Evolutionary conservation across 2,888 invertebrate genomes (phyloP), one percentile per base, ranked within the genome.

Genomic region (Melanostoma scalare): DNA sequence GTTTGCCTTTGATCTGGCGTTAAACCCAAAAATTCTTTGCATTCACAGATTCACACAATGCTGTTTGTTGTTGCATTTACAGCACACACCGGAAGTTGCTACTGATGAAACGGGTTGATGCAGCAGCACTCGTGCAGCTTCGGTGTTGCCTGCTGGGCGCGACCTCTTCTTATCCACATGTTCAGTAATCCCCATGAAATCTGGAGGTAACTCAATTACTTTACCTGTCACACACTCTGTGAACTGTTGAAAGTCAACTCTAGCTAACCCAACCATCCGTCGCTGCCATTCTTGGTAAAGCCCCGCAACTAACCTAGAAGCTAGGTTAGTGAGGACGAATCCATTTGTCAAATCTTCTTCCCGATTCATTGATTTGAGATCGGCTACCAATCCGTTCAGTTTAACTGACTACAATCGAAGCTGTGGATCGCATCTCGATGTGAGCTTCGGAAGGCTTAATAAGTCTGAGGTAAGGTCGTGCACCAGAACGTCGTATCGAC

Each of bases 311-410:
- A 58, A 8, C 31, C 30, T 58, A 6, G 40, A 38, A 30, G 31
- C 58, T 3, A 40, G 38, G 9, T 6, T 42, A 30, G 65, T 52
- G 2, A 65, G n/a, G 1, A 52, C 65, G 10, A 20, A 52, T 1
- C 6, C 52, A 33, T 65, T 65, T 0, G 42, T 20, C 2, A 67
- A 48, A 44, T 67, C 67, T 9, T 67, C 44, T 10, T 65, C 65
- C 4, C 65, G 30, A 3, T 42, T 52, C 36, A 65, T 42, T 3
- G 52, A 65, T 42, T 38, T 65, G 2, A 65, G 6, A 30, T 65
- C 65, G 4, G 42, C 52, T 5, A 60, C 60, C 3, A 33, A 44
- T 1, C 60, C 60, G 5, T 35, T 35, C 33, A 53, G 53, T 5
- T 33, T 53, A 20, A 20, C 20, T 20, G 20, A 20, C 20, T 1